Base-by-base conservation (phyloP, 2,113 vertebrate genomes). In the Sapayoa aenigma region DNA sequence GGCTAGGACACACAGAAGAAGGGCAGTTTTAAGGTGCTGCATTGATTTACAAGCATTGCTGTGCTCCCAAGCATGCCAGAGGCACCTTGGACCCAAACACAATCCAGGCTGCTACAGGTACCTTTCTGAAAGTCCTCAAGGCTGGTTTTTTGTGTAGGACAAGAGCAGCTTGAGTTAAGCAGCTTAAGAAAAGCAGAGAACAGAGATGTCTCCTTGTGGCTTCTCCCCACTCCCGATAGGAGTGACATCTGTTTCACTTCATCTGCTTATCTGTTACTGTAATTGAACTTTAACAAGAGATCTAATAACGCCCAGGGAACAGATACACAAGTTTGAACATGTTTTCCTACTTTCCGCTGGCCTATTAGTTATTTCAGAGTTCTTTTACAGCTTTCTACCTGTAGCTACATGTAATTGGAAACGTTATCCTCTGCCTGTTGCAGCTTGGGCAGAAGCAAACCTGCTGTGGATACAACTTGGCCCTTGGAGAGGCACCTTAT, bases 281-380 rank as follows among this genome's bases (percentile, higher is more conserved):
- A 93, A 94, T 79, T 95, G 78, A 30, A 1, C 62, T 76, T 90
- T 90, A 94, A 90, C 47, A 93, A 82, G 84, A 79, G 58, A 68
- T 85, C 52, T 93, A 87, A 72, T 85, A 84, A 91, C 41, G 81
- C 78, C n/a, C 62, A 87, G 41, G 62, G 49, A 96, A 66, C n/a
- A 82, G 28, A 76, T 30, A 69, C 12, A 63, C 47, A 83, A 60
- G 59, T 76, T 87, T 81, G 56, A 93, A 81, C 73, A 58, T 1
- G 20, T 89, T 85, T 90, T 87, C 75, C 50, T 75, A 37, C 71
- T 93, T 87, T 78, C 28, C 2, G 1, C 62, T 95, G 41, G 33
- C 21, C 82, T 90, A 46, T 67, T 79, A 68, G 81, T 89, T 90
- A 65, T 84, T 82, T 82, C 71, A 94, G 78, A 65, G 35, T 25